phyloP scores from a whole-genome alignment of 2,797 vertebrate genomes.

The Mormyrus proboscirostris region DNA sequence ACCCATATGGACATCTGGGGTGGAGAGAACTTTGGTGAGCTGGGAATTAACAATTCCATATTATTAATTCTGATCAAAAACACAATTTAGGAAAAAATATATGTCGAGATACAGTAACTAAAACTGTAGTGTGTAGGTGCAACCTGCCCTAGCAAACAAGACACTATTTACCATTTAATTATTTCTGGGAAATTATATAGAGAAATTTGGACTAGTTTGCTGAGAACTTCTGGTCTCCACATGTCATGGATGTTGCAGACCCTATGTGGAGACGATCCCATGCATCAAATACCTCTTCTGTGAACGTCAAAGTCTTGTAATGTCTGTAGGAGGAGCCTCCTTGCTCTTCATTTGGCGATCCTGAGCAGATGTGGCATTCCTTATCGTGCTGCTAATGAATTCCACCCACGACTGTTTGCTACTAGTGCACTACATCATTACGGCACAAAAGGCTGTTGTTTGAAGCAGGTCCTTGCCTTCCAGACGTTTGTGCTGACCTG shows the following conservation, averaged over 20 bases:
- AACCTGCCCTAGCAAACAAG: background rate
- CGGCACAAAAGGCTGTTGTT: background rate
- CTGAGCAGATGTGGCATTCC: background rate
- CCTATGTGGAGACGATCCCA: background rate
- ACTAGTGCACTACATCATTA: background rate
- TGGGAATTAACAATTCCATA: no score
- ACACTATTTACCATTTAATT: background rate
- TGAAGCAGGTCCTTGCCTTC: background rate
- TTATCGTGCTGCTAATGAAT: background rate
- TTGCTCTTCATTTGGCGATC: background rate
- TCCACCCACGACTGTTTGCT: background rate
- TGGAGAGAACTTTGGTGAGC: slow-evolving; percentile 96
- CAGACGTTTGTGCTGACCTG: background rate
- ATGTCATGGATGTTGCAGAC: background rate
- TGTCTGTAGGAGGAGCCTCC: background rate
- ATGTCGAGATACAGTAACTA: background rate
- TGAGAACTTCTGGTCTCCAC: background rate
- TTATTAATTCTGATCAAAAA: background rate
- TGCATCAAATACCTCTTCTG: background rate
- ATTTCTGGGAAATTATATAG: background rate
- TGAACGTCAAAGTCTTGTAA: background rate
- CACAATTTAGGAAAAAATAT: background rate
- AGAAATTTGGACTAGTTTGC: background rate
- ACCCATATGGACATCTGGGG: slow-evolving; percentile 99
- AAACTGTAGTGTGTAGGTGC: background rate